Base-by-base conservation (phyloP, 2,113 vertebrate genomes). In the Corapipo altera region DNA sequence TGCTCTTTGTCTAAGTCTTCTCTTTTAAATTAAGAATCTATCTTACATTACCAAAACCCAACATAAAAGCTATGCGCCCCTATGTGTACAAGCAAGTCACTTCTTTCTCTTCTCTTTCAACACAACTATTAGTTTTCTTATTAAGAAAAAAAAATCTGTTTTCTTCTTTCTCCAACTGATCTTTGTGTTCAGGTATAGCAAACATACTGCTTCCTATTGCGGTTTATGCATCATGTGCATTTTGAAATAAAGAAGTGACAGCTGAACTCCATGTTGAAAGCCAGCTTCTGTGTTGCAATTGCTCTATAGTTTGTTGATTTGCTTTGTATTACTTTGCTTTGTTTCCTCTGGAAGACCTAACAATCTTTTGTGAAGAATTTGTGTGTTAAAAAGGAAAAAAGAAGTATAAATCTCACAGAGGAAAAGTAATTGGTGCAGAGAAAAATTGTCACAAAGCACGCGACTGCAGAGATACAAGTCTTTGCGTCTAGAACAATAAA, bases 21-120 rank as follows among this genome's bases (percentile, higher is more conserved):
- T 92, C 33, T 92, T 88, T 91, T 93, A 96, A 95, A 91, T 95
- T 92, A 95, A 95, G 85, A 93, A 91, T 88, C 92, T 93, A 43
- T 96, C 87, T 96, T 96, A 79, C 32, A 28, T 95, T 95, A 62
- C 57, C 54, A 76, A 11, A 93, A 33, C 14, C 74, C 55, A 75
- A 33, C 8, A 83, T 27, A 94, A 93, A 88, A 91, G 11, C 28
- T 70, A 14, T 39, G 15, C 69, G 9, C 8, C 48, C 5, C 0
- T 54, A 16, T 77, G 10, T 51, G 33, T 65, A 43, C 14, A 78
- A 85, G 32, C 13, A 62, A 94, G 59, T 62, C 49, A 79, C 18
- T 81, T 71, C 22, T 85, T 54, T 80, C 22, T 88, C 6, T 95
- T 62, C 35, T 85, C 11, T 92, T 92, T 52, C 57, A 61, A 55